phyloP scores from a whole-genome alignment of 2,888 invertebrate species.

The Timema cristinae region DNA sequence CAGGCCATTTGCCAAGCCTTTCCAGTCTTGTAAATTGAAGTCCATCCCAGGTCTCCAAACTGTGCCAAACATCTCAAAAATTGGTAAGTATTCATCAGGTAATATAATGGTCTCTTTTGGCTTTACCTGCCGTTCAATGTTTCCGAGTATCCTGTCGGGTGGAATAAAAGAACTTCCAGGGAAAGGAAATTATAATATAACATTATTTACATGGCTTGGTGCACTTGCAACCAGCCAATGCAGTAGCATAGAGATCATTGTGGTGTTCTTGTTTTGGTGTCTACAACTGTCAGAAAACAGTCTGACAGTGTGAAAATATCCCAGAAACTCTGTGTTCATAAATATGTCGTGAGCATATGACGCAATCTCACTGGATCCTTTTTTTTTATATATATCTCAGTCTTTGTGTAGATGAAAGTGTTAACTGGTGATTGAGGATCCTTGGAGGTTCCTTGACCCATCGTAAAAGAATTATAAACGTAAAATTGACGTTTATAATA shows the following conservation, averaged over 20 bases:
- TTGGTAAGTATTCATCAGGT: slow-evolving; percentile 3
- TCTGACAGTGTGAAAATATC: not conserved
- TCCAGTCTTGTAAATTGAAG: not conserved
- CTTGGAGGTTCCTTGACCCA: not conserved
- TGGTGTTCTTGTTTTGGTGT: not conserved
- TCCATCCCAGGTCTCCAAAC: not conserved
- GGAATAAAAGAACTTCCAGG: not conserved
- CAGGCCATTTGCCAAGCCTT: not conserved
- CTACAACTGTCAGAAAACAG: not conserved
- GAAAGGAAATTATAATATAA: not conserved
- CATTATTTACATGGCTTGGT: not conserved
- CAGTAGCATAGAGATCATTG: not conserved
- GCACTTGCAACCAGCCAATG: not conserved
- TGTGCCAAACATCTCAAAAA: not conserved
- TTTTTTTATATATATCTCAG: not conserved
- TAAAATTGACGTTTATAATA: not conserved
- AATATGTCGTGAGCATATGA: not conserved
- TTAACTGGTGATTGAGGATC: not conserved
- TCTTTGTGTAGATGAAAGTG: not conserved
- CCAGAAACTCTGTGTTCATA: not conserved
- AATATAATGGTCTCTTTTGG: not conserved
- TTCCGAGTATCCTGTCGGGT: not conserved
- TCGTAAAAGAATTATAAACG: not conserved
- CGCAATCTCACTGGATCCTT: not conserved
- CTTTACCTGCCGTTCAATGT: not conserved